Base-by-base conservation (phyloP, 2,113 vertebrate species). In the Rhadina sibilatrix region DNA sequence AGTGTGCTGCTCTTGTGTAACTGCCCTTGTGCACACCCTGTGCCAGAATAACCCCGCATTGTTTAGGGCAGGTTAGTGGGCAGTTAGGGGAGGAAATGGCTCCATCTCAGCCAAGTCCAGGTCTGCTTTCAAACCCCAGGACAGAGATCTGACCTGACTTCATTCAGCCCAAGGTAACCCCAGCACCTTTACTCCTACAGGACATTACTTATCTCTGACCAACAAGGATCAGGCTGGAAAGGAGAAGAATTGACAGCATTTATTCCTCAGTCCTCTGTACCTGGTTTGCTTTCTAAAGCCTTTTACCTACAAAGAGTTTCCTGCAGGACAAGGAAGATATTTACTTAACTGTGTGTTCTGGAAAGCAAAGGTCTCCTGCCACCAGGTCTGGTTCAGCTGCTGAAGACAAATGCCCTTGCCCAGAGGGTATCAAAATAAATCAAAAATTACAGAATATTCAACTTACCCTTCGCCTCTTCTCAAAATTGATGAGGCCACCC, bases 401-500 rank as follows among this genome's bases (percentile, higher is more conserved):
- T 79, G 12, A 74, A 68, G 49, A 61, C 15, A 75, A 57, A 31
- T 5, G n/a, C 53, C 33, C 30, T 77, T 6, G 1, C 22, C 28
- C 66, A 30, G 19, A 65, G 20, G 15, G 17, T 8, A 37, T 16
- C 75, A 83, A 8, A 83, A 8, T 42, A 77, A 96, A 91, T 22
- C 33, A 44, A 27, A 74, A 75, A 47, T 42, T 12, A 78, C 23
- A 80, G 17, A 69, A 63, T 16, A 31, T 33, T 28, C 52, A 88
- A 93, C 98, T 98, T 95, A 99, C 99, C 98, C 97, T 98, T 96
- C 99, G 98, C 88, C 99, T 98, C 98, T 99, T 99, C 93, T 99
- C 99, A 92, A 99, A 99, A 97, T 99, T 99, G 93, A 99, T 99
- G 95, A 99, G 98, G 33, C 99, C 99, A 44, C 98, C 98, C 99